A percentile compares a stretch with the other conserved stretches of the same genome.
Evolutionary conservation across 2,113 vertebrate genomes (phyloP).

Genomic region (Tachuris rubrigastra): DNA sequence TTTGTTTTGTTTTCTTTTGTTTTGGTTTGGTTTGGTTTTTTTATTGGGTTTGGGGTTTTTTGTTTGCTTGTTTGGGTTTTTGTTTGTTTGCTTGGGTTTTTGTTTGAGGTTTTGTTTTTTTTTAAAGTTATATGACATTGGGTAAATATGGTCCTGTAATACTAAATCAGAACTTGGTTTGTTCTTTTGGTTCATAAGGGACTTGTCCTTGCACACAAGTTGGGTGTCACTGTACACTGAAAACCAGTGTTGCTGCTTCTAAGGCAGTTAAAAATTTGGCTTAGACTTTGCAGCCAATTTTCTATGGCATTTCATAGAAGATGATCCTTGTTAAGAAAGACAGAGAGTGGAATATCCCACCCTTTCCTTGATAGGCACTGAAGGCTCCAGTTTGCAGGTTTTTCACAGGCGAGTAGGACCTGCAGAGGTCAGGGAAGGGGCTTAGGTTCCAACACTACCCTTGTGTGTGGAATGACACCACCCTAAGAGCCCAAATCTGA

Average conservation of each 20-base stretch:
- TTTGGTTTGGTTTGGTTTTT: not conserved
- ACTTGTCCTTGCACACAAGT: not conserved
- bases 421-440: not conserved
- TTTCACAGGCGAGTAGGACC: not conserved
- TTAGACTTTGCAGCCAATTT: not conserved
- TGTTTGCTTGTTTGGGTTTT: no score
- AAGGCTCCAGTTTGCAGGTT: not conserved
- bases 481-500: not conserved
- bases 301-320: not conserved
- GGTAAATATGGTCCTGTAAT: not conserved
- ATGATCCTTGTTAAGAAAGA: not conserved
- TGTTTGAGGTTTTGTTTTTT: no score
- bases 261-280: not conserved
- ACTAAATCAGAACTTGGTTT: not conserved
- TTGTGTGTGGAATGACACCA: not conserved
- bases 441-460: not conserved
- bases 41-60: no score
- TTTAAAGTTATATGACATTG: not conserved
- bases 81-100: not conserved
- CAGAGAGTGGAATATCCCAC: not conserved
- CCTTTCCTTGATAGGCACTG: not conserved
- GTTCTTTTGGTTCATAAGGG: not conserved
- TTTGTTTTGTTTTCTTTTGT: no score
- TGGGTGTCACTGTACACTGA: not conserved
- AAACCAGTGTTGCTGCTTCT: not conserved